phyloP scores from a whole-genome alignment of 2,113 vertebrate species.

The Butastur rufipennis region DNA sequence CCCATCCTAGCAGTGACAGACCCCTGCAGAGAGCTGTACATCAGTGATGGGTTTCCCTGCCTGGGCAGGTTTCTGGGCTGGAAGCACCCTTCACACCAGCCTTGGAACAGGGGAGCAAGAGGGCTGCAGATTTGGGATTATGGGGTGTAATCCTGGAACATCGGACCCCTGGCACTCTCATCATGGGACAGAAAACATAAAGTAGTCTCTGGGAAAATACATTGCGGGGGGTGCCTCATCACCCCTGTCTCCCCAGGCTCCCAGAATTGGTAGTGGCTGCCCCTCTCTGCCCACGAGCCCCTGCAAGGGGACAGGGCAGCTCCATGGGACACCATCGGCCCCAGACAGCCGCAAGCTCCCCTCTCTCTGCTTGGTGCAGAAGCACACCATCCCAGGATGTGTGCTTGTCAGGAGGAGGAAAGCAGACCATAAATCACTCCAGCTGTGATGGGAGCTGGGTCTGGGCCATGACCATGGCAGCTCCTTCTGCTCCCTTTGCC shows the following conservation, averaged over 20 bases:
- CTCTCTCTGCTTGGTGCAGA: background rate
- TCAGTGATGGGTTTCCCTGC: background rate
- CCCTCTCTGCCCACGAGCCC: background rate
- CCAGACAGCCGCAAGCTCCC: accelerated
- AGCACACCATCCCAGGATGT: background rate
- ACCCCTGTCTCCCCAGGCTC: accelerated
- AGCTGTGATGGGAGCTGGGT: background rate
- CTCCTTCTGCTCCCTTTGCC: slow-evolving; percentile 3
- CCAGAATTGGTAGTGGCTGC: background rate
- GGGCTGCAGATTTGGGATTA: background rate
- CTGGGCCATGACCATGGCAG: background rate
- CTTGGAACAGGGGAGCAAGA: background rate
- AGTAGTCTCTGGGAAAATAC: background rate
- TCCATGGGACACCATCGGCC: accelerated
- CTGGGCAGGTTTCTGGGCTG: background rate
- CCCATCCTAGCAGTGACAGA: background rate
- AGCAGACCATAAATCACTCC: background rate
- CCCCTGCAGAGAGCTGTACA: background rate
- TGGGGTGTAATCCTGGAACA: background rate
- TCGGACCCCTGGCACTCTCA: accelerated
- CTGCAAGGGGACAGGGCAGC: background rate
- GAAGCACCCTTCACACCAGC: background rate
- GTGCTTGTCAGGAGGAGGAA: background rate
- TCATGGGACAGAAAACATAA: background rate
- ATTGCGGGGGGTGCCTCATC: background rate